Evolutionary conservation across 2,113 vertebrate species (phyloP), one percentile per base, ranked within the genome.

Genomic region (Eudyptes chrysolophus): DNA sequence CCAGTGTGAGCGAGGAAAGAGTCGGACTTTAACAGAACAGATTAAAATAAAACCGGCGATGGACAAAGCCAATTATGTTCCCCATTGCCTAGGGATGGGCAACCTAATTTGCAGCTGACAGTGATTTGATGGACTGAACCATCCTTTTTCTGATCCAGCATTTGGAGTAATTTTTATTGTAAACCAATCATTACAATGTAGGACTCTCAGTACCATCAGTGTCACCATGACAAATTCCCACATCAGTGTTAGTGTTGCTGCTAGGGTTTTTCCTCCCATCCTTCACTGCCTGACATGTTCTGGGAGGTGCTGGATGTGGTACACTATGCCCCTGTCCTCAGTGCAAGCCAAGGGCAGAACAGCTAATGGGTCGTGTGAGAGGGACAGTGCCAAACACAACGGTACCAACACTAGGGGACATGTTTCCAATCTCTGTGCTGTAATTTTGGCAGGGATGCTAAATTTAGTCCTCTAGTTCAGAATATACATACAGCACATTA

Each of bases 91-190:
- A 97, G 87, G 95, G 97, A 96, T 96, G 97, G 95, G 75, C 93
- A 97, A 87, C 95, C 95, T 97, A 95, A 97, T 97, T 96, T 97
- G 92, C 93, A 96, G 94, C 93, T 97, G 97, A 94, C 97, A 97
- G 78, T 52, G 75, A 93, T 96, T 71, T 97, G 96, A 96, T 92
- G 85, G 94, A 97, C 95, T 88, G 92, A 94, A 34, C 92, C 87
- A 90, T 96, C 92, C 83, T 86, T 96, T 81, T 81, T 70, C 94
- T 93, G 78, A 96, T 92, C 82, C 93, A 88, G 81, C 96, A 68
- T 91, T 93, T 40, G 58, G 24, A 97, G 95, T 96, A 96, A 91
- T 92, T 94, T 96, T 97, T 81, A 92, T 87, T 85, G 85, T 97
- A 91, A 97, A 92, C 68, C 87, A 65, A 81, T 96, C 95, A 85